These are phyloP conservation scores for Campylomormyrus tamandua DNA, from an alignment of 2,113 vertebrate genomes.

Conservation along the genomic window DNA sequence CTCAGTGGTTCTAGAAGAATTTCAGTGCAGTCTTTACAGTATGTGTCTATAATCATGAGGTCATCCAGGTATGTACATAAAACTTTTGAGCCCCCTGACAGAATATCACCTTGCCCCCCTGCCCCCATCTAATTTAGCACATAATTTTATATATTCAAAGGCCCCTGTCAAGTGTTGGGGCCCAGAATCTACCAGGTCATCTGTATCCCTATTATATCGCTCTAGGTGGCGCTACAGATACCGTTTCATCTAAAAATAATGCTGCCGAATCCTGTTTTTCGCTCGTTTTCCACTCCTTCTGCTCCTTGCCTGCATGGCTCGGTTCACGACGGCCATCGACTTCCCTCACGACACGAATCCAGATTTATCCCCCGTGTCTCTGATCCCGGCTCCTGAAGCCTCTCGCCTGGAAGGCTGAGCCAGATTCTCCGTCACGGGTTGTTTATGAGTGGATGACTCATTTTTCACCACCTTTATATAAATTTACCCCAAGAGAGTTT, in stretches of 20 bases:
- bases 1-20: neutral
- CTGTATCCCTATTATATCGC: neutral
- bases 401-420: neutral
- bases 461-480: slow-evolving; percentile 9
- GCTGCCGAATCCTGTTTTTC: neutral
- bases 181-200: neutral
- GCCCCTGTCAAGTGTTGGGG: neutral
- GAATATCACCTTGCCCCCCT: neutral
- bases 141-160: neutral
- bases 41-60: neutral
- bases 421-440: neutral
- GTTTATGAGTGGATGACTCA: slow-evolving; percentile 8
- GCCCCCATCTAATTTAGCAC: neutral
- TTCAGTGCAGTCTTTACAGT: neutral
- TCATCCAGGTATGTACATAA: neutral
- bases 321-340: neutral
- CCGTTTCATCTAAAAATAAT: neutral
- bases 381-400: neutral
- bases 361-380: slow-evolving; percentile 7
- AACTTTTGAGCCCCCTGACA: neutral
- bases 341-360: neutral
- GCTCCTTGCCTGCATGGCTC: neutral
- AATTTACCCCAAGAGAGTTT: neutral
- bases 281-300: neutral
- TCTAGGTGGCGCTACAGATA: neutral